A percentile compares a stretch with the other conserved stretches of the same genome.
phyloP scores from a whole-genome alignment of 2,797 vertebrate genomes.

The Poecilia velifera region DNA sequence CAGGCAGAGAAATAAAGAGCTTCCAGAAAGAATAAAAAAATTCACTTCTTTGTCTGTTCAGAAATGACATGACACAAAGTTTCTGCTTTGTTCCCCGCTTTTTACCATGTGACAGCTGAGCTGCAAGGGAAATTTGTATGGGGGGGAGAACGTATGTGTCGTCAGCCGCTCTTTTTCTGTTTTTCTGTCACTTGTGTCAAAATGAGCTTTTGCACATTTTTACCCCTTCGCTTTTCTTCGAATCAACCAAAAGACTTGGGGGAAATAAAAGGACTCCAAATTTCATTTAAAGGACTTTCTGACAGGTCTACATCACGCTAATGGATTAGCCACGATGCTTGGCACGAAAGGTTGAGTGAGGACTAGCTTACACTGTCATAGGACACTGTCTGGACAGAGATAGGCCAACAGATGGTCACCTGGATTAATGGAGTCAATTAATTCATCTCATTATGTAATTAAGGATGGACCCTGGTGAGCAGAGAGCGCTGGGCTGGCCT shows the following conservation, averaged over 20 bases:
- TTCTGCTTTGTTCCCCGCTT: slow-evolving; percentile 73
- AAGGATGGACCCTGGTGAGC: slow-evolving; percentile 62
- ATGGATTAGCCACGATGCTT: slow-evolving; percentile 44
- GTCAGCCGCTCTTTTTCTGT: slow-evolving; percentile 42
- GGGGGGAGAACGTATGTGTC: slow-evolving; percentile 59
- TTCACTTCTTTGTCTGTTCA: slow-evolving; percentile 74
- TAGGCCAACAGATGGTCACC: slow-evolving; percentile 78
- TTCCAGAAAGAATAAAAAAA: slow-evolving; percentile 43
- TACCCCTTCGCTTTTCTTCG: slow-evolving; percentile 42
- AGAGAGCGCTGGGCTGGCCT: slow-evolving; percentile 34
- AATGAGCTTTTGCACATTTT: slow-evolving; percentile 52
- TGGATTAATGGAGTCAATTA: slow-evolving; percentile 79
- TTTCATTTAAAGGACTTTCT: slow-evolving; percentile 39
- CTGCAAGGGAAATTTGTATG: slow-evolving; percentile 56
- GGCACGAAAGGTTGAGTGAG: slow-evolving; percentile 47
- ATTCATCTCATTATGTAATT: slow-evolving; percentile 80
- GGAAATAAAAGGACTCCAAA: slow-evolving; percentile 23
- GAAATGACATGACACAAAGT: slow-evolving; percentile 79
- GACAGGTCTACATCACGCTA: slow-evolving; percentile 19
- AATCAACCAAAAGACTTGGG: slow-evolving; percentile 27
- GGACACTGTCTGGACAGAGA: slow-evolving; percentile 63
- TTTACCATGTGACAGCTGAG: slow-evolving; percentile 75
- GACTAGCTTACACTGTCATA: slow-evolving; percentile 51
- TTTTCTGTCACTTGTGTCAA: slow-evolving; percentile 62
- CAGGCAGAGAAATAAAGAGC: slow-evolving; percentile 55